Evolutionary conservation across 2,113 vertebrate genomes (phyloP).

Genomic region (Hoplias malabaricus): DNA sequence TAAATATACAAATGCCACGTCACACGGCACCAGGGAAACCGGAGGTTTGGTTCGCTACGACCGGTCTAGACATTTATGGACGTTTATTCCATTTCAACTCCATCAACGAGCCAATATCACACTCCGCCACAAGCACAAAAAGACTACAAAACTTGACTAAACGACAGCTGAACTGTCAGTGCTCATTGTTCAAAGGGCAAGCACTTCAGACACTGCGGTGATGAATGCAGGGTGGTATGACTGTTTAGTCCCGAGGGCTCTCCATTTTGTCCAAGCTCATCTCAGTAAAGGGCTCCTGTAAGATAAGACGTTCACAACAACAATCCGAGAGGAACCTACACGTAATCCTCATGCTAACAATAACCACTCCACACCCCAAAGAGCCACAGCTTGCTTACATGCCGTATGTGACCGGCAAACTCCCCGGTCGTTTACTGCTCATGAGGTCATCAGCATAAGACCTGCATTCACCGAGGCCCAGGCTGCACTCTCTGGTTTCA

Average conservation of each 20-base stretch:
- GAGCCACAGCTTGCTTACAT: constrained; percentile 9
- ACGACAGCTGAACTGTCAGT: background rate
- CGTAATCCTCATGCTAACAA: background rate
- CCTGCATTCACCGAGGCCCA: background rate
- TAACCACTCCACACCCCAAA: background rate
- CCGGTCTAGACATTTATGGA: background rate
- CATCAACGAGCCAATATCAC: background rate
- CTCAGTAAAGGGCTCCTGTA: background rate
- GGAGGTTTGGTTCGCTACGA: background rate
- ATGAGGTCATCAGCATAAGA: background rate
- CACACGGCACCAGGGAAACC: background rate
- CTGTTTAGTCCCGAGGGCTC: background rate
- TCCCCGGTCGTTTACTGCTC: background rate
- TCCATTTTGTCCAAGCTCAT: background rate
- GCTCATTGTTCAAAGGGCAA: background rate
- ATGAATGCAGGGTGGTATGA: background rate
- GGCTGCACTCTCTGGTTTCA: background rate
- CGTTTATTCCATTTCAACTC: background rate
- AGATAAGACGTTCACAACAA: background rate
- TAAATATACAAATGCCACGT: background rate
- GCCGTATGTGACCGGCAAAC: background rate
- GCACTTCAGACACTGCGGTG: background rate
- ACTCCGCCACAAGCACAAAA: background rate
- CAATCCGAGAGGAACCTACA: background rate
- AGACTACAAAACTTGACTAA: background rate